Base-by-base conservation (phyloP, 2,888 invertebrate species). In the Fragum sueziense region DNA sequence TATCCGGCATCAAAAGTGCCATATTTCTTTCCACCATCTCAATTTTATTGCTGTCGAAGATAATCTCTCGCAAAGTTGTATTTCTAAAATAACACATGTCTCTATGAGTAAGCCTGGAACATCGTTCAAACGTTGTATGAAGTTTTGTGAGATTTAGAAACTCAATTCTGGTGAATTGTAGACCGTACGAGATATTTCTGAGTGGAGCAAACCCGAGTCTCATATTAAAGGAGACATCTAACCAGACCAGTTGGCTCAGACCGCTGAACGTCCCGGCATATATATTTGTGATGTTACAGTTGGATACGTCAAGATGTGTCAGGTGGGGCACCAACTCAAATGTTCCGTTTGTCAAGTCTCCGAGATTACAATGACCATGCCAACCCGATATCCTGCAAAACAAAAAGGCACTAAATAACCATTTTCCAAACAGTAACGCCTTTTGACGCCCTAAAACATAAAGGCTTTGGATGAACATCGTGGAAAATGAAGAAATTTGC, bases 41-140 rank as follows among this genome's bases (percentile, higher is more conserved):
- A 0, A 83, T 67, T 34, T 74, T 61, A 59, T 83, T 83, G 14
- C 68, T 73, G 20, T 65, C 65, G 0, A 83, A 7, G 20, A 54
- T 62, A 11, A 83, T 1, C 54, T 78, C 78, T 61, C 41, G 62
- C 17, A 83, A 27, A 3, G 70, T 73, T 54, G 80, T 80, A 47
- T 83, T 83, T 33, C 74, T 27, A 2, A 83, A 27, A 52, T 65
- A 83, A 54, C 83, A 80, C 1, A 80, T 22, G 51, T 83, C 78
- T 25, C 57, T 33, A 20, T 37, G 37, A 0, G 17, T 65, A 20
- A 83, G 0, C 14, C 54, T 9, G 0, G 75, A 79, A 22, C 68
- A 51, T 0, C 67, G 22, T 9, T 79, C 82, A 71, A 79, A 82
- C n/a, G 76, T 76, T 6, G 47, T 61, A 51, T 78, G 65, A 20